Conservation (phyloP, 2,797 vertebrate species). For the Malurus splendens region DNA sequence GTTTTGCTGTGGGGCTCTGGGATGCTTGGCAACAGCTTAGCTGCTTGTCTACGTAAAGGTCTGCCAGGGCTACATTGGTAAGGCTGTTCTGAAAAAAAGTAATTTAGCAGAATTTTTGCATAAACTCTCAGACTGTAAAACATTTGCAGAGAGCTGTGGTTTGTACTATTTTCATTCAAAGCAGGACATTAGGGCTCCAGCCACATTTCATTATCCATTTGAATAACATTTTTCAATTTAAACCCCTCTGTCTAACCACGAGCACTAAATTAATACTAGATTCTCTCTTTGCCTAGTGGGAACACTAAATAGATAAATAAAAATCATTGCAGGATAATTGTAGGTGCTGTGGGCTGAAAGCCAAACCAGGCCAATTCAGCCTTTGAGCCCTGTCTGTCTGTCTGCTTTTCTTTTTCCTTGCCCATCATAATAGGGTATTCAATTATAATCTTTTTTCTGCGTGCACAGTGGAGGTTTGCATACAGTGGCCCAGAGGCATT, state of each 20-base stretch:
- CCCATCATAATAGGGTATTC: constrained; percentile 70
- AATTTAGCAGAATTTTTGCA: constrained; percentile 3
- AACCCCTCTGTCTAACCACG: constrained; percentile 54
- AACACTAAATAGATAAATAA: constrained; percentile 71
- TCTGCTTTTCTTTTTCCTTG: constrained; percentile 40
- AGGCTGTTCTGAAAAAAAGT: neutral
- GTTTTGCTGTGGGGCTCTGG: neutral
- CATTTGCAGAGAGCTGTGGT: constrained; percentile 14
- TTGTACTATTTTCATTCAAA: constrained; percentile 43
- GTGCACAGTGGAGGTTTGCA: constrained; percentile 66
- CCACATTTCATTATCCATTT: constrained; percentile 63
- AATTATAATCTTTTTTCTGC: constrained; percentile 68
- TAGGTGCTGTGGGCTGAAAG: constrained; percentile 66
- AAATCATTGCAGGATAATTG: constrained; percentile 66
- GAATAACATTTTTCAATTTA: constrained; percentile 68
- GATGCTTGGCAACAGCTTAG: neutral
- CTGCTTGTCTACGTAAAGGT: neutral
- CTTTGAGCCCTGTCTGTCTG: constrained; percentile 59
- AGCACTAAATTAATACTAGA: constrained; percentile 64
- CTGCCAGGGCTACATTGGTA: neutral
- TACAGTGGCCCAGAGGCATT: constrained; percentile 67
- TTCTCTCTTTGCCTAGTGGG: constrained; percentile 51
- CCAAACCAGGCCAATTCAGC: constrained; percentile 56
- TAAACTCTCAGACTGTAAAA: constrained; percentile 20
- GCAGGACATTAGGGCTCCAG: constrained; percentile 33